Base-by-base conservation (phyloP, 2,113 vertebrate genomes). In the Martes martes region DNA sequence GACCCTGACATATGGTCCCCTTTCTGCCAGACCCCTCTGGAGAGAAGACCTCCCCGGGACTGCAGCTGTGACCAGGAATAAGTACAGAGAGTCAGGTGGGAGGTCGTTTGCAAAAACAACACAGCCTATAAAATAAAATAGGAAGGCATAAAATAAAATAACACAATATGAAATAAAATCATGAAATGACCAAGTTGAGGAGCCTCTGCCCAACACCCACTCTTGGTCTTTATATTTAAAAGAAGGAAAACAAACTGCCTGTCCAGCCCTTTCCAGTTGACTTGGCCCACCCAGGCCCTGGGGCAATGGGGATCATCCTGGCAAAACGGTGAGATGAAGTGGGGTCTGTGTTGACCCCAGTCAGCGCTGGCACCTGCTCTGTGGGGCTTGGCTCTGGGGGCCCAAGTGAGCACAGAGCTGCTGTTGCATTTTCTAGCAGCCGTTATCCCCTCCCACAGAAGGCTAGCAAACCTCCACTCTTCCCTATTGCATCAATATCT, bases 51-150 rank as follows among this genome's bases (percentile, higher is more conserved):
- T 96, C 83, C 55, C 81, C 18, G 18, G 65, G 63, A 95, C 80
- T 71, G n/a, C 79, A 96, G 94, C 87, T 96, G 63, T 91, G 92
- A 96, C 82, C 63, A 96, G 87, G 42, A 96, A 63, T n/a, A 86
- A 87, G 76, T 86, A 16, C 81, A 89, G 67, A 93, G 84, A 95
- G 26, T 6, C 86, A 74, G 69, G 80, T n/a, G 59, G 92, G 93
- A 96, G 61, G 31, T 76, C 0, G 1, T 39, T 31, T 26, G 39
- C 39, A 87, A 92, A 97, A 97, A 57, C 55, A 89, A 69, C 4
- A 26, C 79, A 90, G 28, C 36, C 59, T 7, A 0, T 90, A 73
- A 95, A 91, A 78, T 76, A 79, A 95, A 93, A 85, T 28, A 6
- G 57, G 50, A 93, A 36, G 47, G 55, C 69, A 57, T 57, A 83